Evolutionary conservation across 2,797 vertebrate species (phyloP).

Genomic region (Urophycis tenuis): DNA sequence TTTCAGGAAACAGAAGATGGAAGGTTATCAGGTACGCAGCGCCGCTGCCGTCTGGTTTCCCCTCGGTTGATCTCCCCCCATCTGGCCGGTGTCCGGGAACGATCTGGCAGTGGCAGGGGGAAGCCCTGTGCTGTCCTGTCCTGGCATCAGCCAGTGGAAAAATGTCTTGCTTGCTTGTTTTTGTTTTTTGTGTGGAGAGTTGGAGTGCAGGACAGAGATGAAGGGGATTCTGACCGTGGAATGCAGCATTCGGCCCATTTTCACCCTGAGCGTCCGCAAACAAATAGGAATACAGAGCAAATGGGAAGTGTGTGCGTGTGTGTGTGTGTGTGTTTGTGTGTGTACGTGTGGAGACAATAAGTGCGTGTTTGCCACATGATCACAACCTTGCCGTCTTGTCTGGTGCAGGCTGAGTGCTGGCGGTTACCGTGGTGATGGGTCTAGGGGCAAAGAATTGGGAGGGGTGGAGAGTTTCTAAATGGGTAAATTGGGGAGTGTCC

Average conservation of each 20-base stretch:
- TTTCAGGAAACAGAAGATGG: constrained; percentile 60
- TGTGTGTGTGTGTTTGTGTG: neutral
- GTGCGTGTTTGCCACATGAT: neutral
- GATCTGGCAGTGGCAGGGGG: neutral
- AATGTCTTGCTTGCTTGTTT: neutral
- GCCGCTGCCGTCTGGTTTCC: constrained; percentile 43
- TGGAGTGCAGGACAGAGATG: neutral
- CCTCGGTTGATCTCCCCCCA: constrained; percentile 30
- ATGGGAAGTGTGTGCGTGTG: constrained; percentile 11
- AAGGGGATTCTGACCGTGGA: neutral
- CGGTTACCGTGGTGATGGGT: constrained; percentile 56
- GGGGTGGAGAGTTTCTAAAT: constrained; percentile 41
- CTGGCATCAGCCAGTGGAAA: neutral
- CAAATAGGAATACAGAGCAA: constrained; percentile 33
- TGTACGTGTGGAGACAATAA: constrained; percentile 8
- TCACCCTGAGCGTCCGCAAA: constrained; percentile 13
- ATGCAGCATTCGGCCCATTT: constrained; percentile 11
- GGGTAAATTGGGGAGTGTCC: constrained; percentile 49
- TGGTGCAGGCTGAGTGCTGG: constrained; percentile 44
- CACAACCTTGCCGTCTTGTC: constrained; percentile 55
- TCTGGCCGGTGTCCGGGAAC: neutral
- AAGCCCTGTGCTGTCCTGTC: neutral
- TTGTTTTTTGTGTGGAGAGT: neutral
- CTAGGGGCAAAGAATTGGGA: constrained; percentile 45
- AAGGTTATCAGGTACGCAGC: constrained; percentile 72